These are phyloP conservation scores for Platynereis dumerilii DNA, from an alignment of 2,888 invertebrate genomes.

Conservation along the genomic window DNA sequence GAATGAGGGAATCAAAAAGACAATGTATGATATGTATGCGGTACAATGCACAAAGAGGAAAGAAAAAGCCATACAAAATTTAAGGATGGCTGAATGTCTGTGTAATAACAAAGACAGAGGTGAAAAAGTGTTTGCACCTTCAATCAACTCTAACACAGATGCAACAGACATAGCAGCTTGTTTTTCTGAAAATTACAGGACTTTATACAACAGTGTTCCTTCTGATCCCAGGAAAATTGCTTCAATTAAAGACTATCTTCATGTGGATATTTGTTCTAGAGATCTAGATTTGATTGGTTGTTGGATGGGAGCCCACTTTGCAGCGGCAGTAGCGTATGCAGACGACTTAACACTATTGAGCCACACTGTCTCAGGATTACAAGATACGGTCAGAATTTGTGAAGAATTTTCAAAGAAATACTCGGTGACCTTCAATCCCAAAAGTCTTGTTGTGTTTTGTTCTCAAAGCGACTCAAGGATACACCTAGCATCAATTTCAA, in stretches of 20 bases:
- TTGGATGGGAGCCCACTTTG: too few species aligned
- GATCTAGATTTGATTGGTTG: too few species aligned
- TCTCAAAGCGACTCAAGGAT: too few species aligned
- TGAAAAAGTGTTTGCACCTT: neutral
- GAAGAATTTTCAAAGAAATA: too few species aligned
- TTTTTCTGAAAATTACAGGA: neutral
- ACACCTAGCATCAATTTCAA: neutral
- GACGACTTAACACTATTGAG: too few species aligned
- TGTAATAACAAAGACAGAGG: neutral
- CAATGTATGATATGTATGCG: neutral
- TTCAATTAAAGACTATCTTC: too few species aligned
- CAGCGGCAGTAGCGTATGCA: too few species aligned
- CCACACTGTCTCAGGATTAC: too few species aligned
- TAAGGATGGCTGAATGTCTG: neutral
- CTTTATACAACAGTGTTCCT: neutral
- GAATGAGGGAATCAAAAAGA: neutral
- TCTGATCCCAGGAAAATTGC: neutral
- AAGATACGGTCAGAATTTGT: too few species aligned
- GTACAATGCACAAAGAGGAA: neutral
- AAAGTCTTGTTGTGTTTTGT: too few species aligned
- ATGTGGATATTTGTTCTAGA: too few species aligned
- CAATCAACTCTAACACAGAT: neutral
- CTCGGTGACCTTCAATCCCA: neutral
- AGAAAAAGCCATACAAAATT: neutral
- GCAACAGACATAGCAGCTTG: neutral